Conservation (phyloP, 2,113 vertebrate species). For the Patagioenas fasciata region DNA sequence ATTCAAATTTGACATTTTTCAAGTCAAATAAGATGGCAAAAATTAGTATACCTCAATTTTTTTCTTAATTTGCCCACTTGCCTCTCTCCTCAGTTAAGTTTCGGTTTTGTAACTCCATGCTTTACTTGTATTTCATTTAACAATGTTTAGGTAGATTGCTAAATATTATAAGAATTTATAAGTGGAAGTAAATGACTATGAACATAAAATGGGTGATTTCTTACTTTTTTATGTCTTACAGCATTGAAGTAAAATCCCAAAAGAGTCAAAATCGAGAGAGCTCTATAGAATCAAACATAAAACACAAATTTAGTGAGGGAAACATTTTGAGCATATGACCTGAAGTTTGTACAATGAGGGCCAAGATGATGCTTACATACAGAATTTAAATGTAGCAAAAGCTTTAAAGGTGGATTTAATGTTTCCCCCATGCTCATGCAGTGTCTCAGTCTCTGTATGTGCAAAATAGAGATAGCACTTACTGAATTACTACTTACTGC, state of each 20-base stretch:
- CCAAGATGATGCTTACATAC: neutral
- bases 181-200: fast-evolving
- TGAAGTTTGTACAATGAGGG: neutral
- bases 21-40: neutral
- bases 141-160: neutral
- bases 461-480: neutral
- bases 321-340: neutral
- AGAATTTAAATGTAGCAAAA: neutral
- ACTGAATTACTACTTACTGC: neutral
- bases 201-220: neutral
- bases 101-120: neutral
- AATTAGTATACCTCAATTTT: neutral
- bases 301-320: neutral
- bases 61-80: neutral
- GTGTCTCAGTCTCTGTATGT: neutral
- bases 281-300: neutral
- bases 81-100: neutral
- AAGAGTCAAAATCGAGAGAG: neutral
- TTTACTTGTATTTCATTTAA: neutral
- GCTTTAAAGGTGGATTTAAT: neutral
- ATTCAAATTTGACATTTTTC: neutral
- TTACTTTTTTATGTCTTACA: neutral
- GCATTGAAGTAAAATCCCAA: neutral
- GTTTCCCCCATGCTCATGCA: neutral
- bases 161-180: neutral